A percentile compares a stretch with the other conserved stretches of the same genome.
Conservation (phyloP, 2,797 vertebrate genomes). For the Serranus cabrilla region DNA sequence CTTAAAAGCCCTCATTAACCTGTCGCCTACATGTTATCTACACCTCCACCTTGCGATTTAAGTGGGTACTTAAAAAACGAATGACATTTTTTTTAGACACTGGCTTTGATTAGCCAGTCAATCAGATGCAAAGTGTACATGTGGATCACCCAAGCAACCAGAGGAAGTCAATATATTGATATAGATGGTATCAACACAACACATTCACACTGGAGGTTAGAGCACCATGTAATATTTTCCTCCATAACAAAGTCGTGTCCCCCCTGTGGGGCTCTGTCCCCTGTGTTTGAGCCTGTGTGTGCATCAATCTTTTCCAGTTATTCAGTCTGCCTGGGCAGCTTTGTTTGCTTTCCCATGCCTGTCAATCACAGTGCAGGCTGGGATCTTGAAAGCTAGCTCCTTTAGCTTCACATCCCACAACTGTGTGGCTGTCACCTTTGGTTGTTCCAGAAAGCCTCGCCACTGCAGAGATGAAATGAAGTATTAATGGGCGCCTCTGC, state of each 20-base stretch:
- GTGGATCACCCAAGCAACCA: neutral
- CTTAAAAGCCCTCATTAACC: conserved; percentile 10
- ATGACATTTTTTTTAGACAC: conserved; percentile 20
- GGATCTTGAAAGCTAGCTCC: conserved; percentile 27
- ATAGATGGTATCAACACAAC: conserved; percentile 14
- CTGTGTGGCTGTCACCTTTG: conserved; percentile 44
- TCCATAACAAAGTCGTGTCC: conserved; percentile 33
- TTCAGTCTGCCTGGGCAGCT: conserved; percentile 45
- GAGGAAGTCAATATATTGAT: conserved; percentile 1
- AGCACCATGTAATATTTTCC: conserved; percentile 2
- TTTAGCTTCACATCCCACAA: conserved; percentile 35
- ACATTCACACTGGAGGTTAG: conserved; percentile 16
- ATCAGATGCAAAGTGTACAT: neutral
- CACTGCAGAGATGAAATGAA: conserved; percentile 64
- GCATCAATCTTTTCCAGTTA: conserved; percentile 21
- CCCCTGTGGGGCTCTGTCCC: conserved; percentile 24
- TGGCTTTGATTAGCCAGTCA: conserved; percentile 12
- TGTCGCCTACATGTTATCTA: neutral
- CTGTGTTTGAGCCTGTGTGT: conserved; percentile 24
- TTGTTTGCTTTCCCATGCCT: conserved; percentile 55
- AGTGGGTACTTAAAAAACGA: conserved; percentile 11
- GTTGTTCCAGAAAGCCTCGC: conserved; percentile 39
- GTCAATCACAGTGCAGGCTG: conserved; percentile 56
- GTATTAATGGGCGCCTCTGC: conserved; percentile 58
- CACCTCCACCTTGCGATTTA: neutral